Conservation (phyloP, 64 coral and sea anemone species). For the Anthopleura sola region DNA sequence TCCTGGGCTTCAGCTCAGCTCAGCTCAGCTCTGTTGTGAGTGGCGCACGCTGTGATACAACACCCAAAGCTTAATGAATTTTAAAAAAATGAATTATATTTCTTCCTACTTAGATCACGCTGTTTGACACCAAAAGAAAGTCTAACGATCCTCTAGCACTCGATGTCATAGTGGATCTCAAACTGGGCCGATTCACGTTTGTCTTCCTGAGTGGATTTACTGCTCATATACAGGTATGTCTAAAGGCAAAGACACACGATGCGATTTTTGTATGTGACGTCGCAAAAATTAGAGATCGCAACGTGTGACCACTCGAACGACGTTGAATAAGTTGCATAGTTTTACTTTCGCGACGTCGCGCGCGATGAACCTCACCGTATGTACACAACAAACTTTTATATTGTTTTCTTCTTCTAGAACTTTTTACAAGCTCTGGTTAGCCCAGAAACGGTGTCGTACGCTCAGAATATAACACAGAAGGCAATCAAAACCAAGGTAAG, state of each 20-base stretch:
- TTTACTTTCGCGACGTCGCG: too few species aligned
- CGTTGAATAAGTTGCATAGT: too few species aligned
- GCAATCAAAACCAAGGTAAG: constrained; percentile 68
- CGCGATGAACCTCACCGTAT: too few species aligned
- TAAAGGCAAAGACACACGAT: too few species aligned
- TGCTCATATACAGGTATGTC: constrained; percentile 52
- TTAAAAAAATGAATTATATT: not conserved
- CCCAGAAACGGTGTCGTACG: constrained; percentile 64
- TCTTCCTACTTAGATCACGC: constrained; percentile 18
- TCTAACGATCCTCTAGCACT: constrained; percentile 45
- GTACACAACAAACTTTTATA: not conserved
- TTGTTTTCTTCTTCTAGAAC: constrained; percentile 40
- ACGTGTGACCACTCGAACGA: too few species aligned
- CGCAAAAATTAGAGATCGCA: too few species aligned
- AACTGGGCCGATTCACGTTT: constrained; percentile 61
- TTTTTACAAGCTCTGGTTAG: constrained; percentile 79
- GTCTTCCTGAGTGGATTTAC: constrained; percentile 58
- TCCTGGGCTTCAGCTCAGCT: too few species aligned
- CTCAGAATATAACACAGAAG: constrained; percentile 81
- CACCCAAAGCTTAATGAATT: too few species aligned
- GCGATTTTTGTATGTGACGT: too few species aligned
- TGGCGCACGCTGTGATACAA: too few species aligned
- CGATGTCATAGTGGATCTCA: constrained; percentile 49
- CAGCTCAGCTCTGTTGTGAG: too few species aligned
- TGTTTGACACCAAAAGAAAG: constrained; percentile 25